Evolutionary conservation across 1,140 invertebrate species (phyloP).

Genomic region (Cotesia chilonis): DNA sequence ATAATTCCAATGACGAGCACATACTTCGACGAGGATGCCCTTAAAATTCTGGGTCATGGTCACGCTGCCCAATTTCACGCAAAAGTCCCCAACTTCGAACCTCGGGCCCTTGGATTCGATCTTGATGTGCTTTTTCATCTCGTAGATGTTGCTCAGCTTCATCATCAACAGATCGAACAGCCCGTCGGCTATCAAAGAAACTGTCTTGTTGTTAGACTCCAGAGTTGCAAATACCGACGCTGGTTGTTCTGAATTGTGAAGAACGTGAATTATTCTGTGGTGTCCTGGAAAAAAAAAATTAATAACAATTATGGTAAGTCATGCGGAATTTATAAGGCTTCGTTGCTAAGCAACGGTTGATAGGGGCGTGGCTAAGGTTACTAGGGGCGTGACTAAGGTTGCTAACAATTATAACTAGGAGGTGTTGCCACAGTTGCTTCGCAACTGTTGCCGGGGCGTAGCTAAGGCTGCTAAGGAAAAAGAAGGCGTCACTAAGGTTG

Average conservation of each 20-base stretch:
- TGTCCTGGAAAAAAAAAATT: constrained; percentile 56
- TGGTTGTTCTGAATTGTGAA: constrained; percentile 95
- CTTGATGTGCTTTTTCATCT: constrained; percentile 86
- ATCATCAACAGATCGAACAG: constrained; percentile 91
- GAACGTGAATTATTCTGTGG: constrained; percentile 84
- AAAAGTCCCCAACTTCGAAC: constrained; percentile 93
- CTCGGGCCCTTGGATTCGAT: constrained; percentile 90
- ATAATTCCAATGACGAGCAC: too few relatives aligned
- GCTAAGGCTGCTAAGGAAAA: too few relatives aligned
- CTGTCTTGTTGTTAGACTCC: constrained; percentile 85
- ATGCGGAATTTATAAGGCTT: too few relatives aligned
- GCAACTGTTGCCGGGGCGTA: too few relatives aligned
- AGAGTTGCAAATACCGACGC: constrained; percentile 92
- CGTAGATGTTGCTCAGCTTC: constrained; percentile 87
- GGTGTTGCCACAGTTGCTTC: too few relatives aligned
- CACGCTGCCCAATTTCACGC: constrained; percentile 92
- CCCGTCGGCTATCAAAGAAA: constrained; percentile 88
- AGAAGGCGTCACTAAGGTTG: too few relatives aligned
- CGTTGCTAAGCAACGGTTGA: too few relatives aligned
- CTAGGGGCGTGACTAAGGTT: too few relatives aligned
- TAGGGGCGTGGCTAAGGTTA: too few relatives aligned
- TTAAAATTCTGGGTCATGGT: constrained; percentile 93
- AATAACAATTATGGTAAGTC: too few relatives aligned
- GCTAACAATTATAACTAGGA: too few relatives aligned
- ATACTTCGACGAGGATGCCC: constrained; percentile 90